phyloP scores from a whole-genome alignment of 2,888 invertebrate species.

The Chrysolina oricalcia region DNA sequence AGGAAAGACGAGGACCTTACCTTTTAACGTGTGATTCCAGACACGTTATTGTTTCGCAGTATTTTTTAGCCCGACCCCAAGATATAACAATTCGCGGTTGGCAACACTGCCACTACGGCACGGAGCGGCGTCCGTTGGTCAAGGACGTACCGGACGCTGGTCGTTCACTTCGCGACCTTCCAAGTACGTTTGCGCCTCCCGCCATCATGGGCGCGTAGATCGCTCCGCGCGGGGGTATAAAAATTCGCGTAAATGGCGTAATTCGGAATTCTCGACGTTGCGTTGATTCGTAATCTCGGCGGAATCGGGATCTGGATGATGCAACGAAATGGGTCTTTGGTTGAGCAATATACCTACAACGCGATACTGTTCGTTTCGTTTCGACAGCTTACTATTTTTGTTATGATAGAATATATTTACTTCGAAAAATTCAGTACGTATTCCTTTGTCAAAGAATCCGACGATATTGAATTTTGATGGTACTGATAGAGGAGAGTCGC shows the following conservation, averaged over 20 bases:
- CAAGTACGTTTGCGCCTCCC: constrained; percentile 62
- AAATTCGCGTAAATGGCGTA: constrained; percentile 17
- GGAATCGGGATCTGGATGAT: neutral
- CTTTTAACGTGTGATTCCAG: too few species aligned
- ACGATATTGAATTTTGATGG: too few species aligned
- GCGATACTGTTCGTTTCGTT: too few species aligned
- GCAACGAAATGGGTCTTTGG: neutral
- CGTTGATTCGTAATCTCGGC: constrained; percentile 14
- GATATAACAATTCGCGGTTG: neutral
- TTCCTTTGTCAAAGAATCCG: too few species aligned
- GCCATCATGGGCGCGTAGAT: constrained; percentile 34
- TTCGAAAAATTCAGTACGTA: too few species aligned
- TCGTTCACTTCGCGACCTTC: constrained; percentile 68
- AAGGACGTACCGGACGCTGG: constrained; percentile 61
- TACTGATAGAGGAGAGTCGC: too few species aligned
- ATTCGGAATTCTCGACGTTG: constrained; percentile 10
- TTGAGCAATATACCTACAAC: neutral
- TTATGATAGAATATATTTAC: too few species aligned
- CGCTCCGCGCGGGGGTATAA: constrained; percentile 10
- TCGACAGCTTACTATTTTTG: too few species aligned
- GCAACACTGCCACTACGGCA: neutral
- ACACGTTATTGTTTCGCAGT: too few species aligned
- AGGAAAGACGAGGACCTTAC: too few species aligned
- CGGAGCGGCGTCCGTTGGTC: constrained; percentile 53
- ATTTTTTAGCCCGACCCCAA: too few species aligned